Base-by-base conservation (phyloP, 2,888 invertebrate species). In the Trissoscelio sp. region DNA sequence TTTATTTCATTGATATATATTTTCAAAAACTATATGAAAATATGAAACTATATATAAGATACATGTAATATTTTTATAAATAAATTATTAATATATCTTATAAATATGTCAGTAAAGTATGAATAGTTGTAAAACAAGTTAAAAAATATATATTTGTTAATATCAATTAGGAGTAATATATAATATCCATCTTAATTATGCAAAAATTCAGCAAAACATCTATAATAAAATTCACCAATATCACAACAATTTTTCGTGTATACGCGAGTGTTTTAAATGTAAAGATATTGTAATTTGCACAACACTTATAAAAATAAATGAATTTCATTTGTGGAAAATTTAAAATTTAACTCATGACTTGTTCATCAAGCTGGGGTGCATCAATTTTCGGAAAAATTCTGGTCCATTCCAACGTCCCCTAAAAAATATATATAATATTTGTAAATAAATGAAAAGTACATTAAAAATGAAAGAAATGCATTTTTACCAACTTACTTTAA, bases 351-450 rank as follows among this genome's bases (percentile, higher is more conserved):
- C 11, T 42, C 46, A 6, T 28, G n/a, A 28, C 12, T 3, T 24
- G 5, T 34, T 34, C 11, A n/a, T 4, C 34, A 24, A 60, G 3
- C 86, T 16, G 48, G 84, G 79, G 48, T 57, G 92, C 58, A 93
- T 86, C 2, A 95, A 86, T 88, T 92, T 94, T 85, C 96, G 92
- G 5, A 95, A 89, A 9, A 91, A 86, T 85, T 93, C 94, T 0
- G 96, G 96, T 0, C 97, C 97, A 89, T 96, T 94, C 96, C 97
- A 97, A 85, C 94, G 91, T 0, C 97, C 97, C 62, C 92, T 93
- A 55, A 91, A 89, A 85, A 85, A 80, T 70, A 77, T 14, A 48
- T 31, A 72, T 18, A 28, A 28, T 28, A 28, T 28, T 3, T 28
- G 28, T 28, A 6, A 28, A 28, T 28, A 28, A 28, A 28, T 28